phyloP scores from a whole-genome alignment of 2,113 vertebrate species.

The Bufo gargarizans region DNA sequence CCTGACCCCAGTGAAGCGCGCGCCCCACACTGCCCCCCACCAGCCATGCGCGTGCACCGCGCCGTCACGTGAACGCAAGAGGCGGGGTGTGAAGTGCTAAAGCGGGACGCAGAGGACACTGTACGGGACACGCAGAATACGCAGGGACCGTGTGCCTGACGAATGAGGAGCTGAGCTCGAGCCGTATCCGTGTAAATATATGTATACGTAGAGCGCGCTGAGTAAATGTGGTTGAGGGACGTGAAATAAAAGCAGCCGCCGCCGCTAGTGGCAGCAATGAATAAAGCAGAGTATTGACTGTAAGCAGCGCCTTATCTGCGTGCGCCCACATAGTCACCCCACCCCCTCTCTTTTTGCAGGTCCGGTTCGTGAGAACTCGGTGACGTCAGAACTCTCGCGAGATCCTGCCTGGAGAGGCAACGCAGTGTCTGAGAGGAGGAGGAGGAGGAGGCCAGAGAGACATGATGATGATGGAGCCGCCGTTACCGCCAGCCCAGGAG shows the following conservation, averaged over 20 bases:
- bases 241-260: background rate
- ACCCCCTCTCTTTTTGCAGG: background rate
- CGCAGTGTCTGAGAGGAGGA: slow-evolving; percentile 44
- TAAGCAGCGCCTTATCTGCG: background rate
- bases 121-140: background rate
- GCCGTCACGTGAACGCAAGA: slow-evolving; percentile 67
- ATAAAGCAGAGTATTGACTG: background rate
- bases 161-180: background rate
- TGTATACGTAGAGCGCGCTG: no score
- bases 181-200: slow-evolving; percentile 29
- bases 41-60: background rate
- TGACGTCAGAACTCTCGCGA: slow-evolving; percentile 52
- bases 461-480: slow-evolving; percentile 54
- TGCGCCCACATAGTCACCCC: no score
- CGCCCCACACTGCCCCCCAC: background rate
- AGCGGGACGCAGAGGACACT: slow-evolving; percentile 61
- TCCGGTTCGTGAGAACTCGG: background rate
- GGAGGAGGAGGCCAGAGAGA: slow-evolving; percentile 45
- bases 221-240: background rate
- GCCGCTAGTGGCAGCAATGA: background rate
- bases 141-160: background rate
- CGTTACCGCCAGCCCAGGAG: slow-evolving; percentile 72
- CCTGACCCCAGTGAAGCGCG: slow-evolving; percentile 21
- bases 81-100: slow-evolving; percentile 64
- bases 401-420: slow-evolving; percentile 12